Evolutionary conservation across 2,113 vertebrate genomes (phyloP).

Genomic region (Zosterops lateralis): DNA sequence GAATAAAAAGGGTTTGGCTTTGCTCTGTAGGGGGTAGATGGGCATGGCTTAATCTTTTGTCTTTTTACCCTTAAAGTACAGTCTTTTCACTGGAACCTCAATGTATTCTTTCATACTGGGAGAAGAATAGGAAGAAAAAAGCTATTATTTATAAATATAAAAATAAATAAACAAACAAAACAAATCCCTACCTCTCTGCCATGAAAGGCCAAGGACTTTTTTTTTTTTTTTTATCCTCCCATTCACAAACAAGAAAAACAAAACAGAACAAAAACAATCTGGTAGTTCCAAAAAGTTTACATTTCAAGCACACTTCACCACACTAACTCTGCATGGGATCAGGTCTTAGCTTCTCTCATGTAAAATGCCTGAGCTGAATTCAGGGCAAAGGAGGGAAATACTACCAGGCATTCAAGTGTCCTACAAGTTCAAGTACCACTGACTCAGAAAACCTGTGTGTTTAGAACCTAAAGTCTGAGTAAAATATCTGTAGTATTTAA

Average conservation of each 20-base stretch:
- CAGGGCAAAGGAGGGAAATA: background rate
- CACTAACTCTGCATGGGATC: background rate
- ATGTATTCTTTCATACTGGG: background rate
- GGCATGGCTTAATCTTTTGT: background rate
- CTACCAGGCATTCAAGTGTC: background rate
- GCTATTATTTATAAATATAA: background rate
- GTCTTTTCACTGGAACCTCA: background rate
- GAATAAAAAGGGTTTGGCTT: background rate
- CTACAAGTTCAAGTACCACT: background rate
- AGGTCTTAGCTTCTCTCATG: background rate
- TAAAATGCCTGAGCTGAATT: background rate
- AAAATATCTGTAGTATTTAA: background rate
- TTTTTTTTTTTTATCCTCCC: background rate
- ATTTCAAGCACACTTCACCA: background rate
- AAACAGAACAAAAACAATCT: background rate
- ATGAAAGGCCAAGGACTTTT: background rate
- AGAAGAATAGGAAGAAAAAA: background rate
- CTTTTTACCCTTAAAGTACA: background rate
- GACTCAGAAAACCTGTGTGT: background rate
- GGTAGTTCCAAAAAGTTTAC: background rate
- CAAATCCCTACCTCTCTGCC: background rate
- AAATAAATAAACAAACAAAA: background rate
- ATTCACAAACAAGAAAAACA: background rate
- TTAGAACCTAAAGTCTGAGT: background rate
- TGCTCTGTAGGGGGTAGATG: background rate